A percentile compares a stretch with the other conserved stretches of the same genome.
Evolutionary conservation across 2,113 vertebrate genomes (phyloP).

Genomic region (Pituophis catenifer): DNA sequence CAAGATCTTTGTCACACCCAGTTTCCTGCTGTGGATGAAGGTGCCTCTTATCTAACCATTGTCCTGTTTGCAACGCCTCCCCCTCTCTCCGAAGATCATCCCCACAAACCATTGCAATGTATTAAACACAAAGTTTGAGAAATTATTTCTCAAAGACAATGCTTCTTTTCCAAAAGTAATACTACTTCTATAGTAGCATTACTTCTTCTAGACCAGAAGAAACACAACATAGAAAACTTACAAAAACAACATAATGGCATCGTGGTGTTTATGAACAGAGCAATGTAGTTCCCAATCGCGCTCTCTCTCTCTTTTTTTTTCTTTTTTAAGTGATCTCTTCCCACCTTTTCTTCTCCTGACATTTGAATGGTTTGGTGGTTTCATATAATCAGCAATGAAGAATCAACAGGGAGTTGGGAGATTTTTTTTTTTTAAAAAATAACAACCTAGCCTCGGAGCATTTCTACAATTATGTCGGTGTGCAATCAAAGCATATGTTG

Average conservation of each 20-base stretch:
- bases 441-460: conserved; percentile 57
- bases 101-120: neutral
- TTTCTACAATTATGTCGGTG: conserved; percentile 58
- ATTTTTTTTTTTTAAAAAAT: conserved; percentile 27
- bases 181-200: neutral
- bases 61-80: neutral
- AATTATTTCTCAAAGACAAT: neutral
- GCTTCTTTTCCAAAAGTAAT: neutral
- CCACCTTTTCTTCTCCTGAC: neutral
- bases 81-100: neutral
- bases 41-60: neutral
- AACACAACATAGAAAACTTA: neutral
- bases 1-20: neutral
- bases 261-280: neutral
- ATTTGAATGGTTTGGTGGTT: conserved; percentile 49
- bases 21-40: neutral
- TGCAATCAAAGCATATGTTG: conserved; percentile 74
- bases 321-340: conserved; percentile 22
- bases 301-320: neutral
- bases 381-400: conserved; percentile 59
- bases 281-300: neutral
- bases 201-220: neutral
- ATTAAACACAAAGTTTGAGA: neutral
- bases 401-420: conserved; percentile 38
- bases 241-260: neutral